Evolutionary conservation across 2,888 invertebrate species (phyloP).

Genomic region (Epinotia brunnichana): DNA sequence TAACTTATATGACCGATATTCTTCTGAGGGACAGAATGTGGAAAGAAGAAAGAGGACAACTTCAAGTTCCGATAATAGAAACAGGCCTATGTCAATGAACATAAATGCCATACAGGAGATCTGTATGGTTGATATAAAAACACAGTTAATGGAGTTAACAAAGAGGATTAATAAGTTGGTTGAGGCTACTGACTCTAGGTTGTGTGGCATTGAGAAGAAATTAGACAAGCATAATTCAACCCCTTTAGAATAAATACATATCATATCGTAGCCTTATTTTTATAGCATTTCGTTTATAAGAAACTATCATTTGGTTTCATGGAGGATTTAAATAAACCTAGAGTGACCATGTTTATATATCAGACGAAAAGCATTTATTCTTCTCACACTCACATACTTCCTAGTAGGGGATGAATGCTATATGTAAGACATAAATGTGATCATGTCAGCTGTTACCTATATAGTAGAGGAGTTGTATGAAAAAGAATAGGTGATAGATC

Average conservation of each 20-base stretch:
- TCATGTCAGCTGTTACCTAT: not conserved
- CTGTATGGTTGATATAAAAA: slow-evolving; percentile 79
- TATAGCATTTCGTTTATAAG: no score
- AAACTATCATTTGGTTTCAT: no score
- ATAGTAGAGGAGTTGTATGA: no score
- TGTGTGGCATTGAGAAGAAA: slow-evolving; percentile 67
- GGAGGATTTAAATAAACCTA: no score
- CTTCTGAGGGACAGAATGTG: slow-evolving; percentile 73
- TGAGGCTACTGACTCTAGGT: slow-evolving; percentile 65
- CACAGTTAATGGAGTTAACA: slow-evolving; percentile 69
- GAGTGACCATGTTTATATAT: no score
- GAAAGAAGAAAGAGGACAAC: slow-evolving; percentile 71
- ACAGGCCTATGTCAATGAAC: slow-evolving; percentile 68
- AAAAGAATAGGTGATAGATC: no score
- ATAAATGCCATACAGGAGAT: slow-evolving; percentile 78
- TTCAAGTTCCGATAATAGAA: slow-evolving; percentile 62
- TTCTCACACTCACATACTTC: not conserved
- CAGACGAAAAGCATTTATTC: not conserved
- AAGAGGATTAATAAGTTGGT: slow-evolving; percentile 73
- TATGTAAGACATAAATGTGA: not conserved
- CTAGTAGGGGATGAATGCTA: not conserved
- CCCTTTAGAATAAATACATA: slow-evolving; percentile 36
- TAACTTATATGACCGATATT: slow-evolving; percentile 75
- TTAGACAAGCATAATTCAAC: slow-evolving; percentile 54
- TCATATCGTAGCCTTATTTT: not conserved